phyloP scores from a whole-genome alignment of 2,888 invertebrate species.

The Orchesella flavescens region DNA sequence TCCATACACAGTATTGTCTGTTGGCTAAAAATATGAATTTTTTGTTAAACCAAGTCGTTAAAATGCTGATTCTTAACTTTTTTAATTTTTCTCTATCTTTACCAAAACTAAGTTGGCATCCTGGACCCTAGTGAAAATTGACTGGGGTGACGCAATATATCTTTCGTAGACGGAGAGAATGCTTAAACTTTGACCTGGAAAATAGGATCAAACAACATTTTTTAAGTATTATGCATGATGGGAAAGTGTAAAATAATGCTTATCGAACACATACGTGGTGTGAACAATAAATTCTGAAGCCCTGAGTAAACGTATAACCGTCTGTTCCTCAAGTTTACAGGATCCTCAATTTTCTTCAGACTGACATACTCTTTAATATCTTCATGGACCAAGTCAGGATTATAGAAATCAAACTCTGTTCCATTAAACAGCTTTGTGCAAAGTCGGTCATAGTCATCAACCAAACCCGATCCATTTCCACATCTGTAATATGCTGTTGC shows the following conservation, averaged over 20 bases:
- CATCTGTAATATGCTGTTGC: constrained; percentile 60
- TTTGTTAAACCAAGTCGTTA: constrained; percentile 42
- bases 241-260: no score
- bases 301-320: no score
- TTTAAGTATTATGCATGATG: no score
- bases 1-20: constrained; percentile 39
- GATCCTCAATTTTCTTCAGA: no score
- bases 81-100: neutral
- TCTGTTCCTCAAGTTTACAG: no score
- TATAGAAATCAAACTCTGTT: no score
- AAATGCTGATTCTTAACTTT: neutral
- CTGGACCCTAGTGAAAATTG: constrained; percentile 56
- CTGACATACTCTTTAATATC: no score
- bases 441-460: constrained; percentile 46
- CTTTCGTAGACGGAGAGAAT: constrained; percentile 62
- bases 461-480: constrained; percentile 44
- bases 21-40: constrained; percentile 41
- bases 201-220: neutral
- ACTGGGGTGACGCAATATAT: constrained; percentile 48
- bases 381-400: no score
- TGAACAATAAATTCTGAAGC: neutral
- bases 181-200: constrained; percentile 56
- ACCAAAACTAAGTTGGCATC: constrained; percentile 57
- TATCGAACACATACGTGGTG: neutral
- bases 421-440: constrained; percentile 28